Evolutionary conservation across 2,113 vertebrate genomes (phyloP).

Genomic region (Tachysurus fulvidraco): DNA sequence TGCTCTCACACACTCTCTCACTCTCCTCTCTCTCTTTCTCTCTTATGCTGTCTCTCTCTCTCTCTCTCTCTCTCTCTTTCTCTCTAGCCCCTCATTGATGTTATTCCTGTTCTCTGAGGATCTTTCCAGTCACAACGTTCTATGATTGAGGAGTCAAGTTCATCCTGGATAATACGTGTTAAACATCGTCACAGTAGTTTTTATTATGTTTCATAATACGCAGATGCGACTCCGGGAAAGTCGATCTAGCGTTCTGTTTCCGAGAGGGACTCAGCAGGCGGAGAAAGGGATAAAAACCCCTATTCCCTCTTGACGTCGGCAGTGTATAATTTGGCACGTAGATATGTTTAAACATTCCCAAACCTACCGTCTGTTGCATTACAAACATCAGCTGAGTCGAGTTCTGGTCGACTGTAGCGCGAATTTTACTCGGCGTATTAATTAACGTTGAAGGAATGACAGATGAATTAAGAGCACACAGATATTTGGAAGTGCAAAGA

Average conservation of each 20-base stretch:
- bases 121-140: background rate
- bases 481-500: background rate
- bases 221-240: background rate
- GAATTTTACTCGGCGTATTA: background rate
- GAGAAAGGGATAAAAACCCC: background rate
- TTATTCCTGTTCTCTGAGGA: background rate
- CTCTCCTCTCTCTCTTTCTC: too few relatives aligned
- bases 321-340: background rate
- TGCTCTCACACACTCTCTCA: background rate
- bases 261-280: background rate
- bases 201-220: background rate
- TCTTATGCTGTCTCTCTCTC: background rate
- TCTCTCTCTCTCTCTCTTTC: background rate
- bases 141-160: background rate
- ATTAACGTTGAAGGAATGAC: too few relatives aligned
- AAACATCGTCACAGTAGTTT: background rate
- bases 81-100: background rate
- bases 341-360: background rate
- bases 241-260: background rate
- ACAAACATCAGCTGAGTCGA: background rate
- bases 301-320: background rate
- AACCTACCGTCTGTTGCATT: background rate
- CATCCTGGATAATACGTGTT: background rate
- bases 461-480: background rate
- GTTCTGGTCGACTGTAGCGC: background rate